phyloP scores from a whole-genome alignment of 2,888 invertebrate species.

The Tenodera sinensis region DNA sequence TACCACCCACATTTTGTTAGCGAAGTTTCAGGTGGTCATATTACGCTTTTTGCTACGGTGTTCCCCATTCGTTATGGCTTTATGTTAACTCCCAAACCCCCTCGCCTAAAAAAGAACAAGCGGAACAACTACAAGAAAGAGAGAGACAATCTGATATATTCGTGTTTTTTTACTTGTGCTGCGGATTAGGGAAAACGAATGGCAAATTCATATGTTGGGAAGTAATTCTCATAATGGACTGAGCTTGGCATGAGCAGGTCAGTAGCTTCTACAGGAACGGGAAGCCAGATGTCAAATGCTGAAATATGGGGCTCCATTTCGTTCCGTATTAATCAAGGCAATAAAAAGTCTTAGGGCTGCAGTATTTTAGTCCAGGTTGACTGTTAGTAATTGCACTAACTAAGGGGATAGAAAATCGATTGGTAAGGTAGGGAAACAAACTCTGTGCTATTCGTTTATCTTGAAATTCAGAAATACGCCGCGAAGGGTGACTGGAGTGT shows the following conservation, averaged over 20 bases:
- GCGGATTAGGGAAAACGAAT: not conserved
- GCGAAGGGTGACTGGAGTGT: too few relatives aligned
- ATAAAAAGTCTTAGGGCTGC: not conserved
- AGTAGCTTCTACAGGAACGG: not conserved
- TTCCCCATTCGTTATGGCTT: not conserved
- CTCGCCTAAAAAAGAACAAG: not conserved
- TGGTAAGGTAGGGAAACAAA: not conserved
- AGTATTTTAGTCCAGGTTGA: not conserved
- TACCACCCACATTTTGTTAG: not conserved
- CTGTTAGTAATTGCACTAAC: not conserved
- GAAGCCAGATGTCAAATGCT: not conserved
- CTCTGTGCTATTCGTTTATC: not conserved
- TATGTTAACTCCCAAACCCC: not conserved
- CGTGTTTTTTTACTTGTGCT: not conserved
- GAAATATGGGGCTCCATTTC: not conserved
- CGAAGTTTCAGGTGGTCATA: not conserved
- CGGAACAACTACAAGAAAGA: not conserved
- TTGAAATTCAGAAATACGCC: too few relatives aligned
- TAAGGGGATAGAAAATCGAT: not conserved
- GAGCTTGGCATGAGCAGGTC: not conserved
- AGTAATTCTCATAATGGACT: not conserved
- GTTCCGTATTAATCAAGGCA: not conserved
- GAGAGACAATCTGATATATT: not conserved
- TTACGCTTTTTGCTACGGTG: not conserved
- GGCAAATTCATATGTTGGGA: not conserved